phyloP scores from a whole-genome alignment of 1,140 invertebrate species.

The Euglossa dilemma region DNA sequence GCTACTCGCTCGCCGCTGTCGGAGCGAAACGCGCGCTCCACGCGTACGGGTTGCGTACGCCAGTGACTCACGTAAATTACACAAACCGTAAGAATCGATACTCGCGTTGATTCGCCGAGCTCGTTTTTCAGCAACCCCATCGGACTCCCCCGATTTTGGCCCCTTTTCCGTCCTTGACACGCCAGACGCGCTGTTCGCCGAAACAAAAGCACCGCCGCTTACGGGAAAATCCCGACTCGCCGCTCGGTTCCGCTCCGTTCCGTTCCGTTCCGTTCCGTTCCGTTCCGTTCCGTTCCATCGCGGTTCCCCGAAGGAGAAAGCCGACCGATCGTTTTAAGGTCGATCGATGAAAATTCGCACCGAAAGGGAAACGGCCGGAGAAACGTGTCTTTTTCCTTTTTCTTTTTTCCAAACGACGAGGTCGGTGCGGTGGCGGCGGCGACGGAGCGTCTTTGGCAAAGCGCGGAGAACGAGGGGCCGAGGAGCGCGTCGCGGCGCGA shows the following conservation, averaged over 20 bases:
- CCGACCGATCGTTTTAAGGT: not conserved
- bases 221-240: not conserved
- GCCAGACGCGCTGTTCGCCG: not conserved
- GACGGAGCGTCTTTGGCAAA: conserved; percentile 36
- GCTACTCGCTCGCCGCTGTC: conserved; percentile 14
- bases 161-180: conserved; percentile 25
- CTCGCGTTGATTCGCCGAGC: conserved; percentile 28
- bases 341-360: not conserved
- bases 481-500: conserved; percentile 27
- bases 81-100: conserved; percentile 53
- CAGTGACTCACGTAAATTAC: conserved; percentile 54
- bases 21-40: conserved; percentile 6
- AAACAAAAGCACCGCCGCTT: conserved; percentile 2
- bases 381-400: too few relatives aligned
- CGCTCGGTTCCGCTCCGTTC: too few relatives aligned
- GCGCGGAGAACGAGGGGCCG: conserved; percentile 48
- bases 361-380: not conserved
- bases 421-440: too few relatives aligned
- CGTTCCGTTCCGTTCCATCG: not conserved
- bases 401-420: not conserved
- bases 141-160: conserved; percentile 9
- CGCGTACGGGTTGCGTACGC: conserved; percentile 17
- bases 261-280: too few relatives aligned
- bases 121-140: conserved; percentile 42
- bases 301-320: not conserved